Evolutionary conservation across 2,113 vertebrate genomes (phyloP).

Genomic region (Dipodomys spectabilis): DNA sequence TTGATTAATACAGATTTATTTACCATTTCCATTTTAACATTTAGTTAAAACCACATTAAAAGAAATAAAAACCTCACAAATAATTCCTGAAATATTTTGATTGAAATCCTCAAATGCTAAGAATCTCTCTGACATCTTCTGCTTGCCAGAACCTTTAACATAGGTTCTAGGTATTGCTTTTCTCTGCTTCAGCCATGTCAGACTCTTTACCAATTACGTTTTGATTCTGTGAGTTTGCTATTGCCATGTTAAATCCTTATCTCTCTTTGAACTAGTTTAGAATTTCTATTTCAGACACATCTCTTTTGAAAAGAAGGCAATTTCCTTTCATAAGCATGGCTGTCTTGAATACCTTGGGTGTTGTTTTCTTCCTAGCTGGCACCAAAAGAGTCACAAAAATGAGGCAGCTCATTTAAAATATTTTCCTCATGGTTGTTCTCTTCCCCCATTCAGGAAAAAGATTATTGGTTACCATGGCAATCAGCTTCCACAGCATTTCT

Average conservation of each 20-base stretch:
- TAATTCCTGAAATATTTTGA: background rate
- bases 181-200: background rate
- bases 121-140: background rate
- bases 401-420: conserved; percentile 71
- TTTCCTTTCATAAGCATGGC: conserved; percentile 35
- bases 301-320: conserved; percentile 51
- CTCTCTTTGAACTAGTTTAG: conserved; percentile 38
- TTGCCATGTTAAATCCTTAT: background rate
- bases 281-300: conserved; percentile 5
- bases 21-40: conserved; percentile 32
- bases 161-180: background rate
- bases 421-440: conserved; percentile 65
- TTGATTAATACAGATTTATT: background rate
- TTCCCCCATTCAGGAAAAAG: conserved; percentile 77
- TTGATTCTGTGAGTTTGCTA: conserved; percentile 21
- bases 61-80: background rate
- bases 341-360: conserved; percentile 41
- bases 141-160: background rate
- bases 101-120: conserved; percentile 10
- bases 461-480: conserved; percentile 78
- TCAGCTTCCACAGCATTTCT: conserved; percentile 69
- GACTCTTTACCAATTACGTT: conserved; percentile 10
- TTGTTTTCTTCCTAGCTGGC: conserved; percentile 56
- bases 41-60: conserved; percentile 40
- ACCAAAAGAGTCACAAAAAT: conserved; percentile 61